Percentiles rank a stretch among this genome's conserved stretches.
Evolutionary conservation across 1,140 invertebrate genomes (phyloP).

Genomic region (Neomicropteryx cornuta): DNA sequence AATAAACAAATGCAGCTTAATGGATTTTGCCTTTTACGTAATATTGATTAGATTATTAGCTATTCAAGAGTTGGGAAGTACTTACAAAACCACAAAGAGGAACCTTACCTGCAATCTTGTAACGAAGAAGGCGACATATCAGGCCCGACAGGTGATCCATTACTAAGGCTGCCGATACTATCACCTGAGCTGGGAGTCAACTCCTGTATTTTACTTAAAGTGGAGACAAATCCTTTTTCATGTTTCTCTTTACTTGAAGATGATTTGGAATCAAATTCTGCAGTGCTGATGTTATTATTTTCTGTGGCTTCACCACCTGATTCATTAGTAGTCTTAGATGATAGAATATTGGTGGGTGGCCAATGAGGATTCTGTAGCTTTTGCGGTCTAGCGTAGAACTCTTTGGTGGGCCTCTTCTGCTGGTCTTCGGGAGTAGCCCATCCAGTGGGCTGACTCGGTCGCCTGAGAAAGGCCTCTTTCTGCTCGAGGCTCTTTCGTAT

Average conservation of each 20-base stretch:
- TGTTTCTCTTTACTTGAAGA: slow-evolving; percentile 26
- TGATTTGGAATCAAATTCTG: slow-evolving; percentile 13
- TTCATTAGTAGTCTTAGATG: slow-evolving; percentile 17
- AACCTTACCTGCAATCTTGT: too few species aligned
- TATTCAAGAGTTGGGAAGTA: too few species aligned
- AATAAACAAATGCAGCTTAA: too few species aligned
- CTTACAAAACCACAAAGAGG: too few species aligned
- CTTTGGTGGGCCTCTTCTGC: slow-evolving; percentile 46
- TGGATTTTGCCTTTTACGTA: too few species aligned
- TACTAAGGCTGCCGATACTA: slow-evolving; percentile 26
- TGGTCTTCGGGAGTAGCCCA: slow-evolving; percentile 37
- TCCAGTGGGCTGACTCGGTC: slow-evolving; percentile 55
- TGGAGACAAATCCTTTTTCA: slow-evolving; percentile 45
- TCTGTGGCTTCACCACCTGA: slow-evolving; percentile 20
- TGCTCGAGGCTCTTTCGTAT: slow-evolving; percentile 74
- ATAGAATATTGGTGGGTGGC: slow-evolving; percentile 46
- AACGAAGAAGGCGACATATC: too few species aligned
- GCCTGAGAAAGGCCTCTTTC: slow-evolving; percentile 75
- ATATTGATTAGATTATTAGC: too few species aligned
- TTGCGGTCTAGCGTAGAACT: slow-evolving; percentile 67
- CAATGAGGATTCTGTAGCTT: slow-evolving; percentile 61
- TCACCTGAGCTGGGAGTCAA: slow-evolving; percentile 36
- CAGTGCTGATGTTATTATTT: slow-evolving; percentile 7
- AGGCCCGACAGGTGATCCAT: slow-evolving; percentile 25
- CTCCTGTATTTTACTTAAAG: slow-evolving; percentile 51